phyloP scores from a whole-genome alignment of 2,797 vertebrate genomes.

The Amniataba percoides region DNA sequence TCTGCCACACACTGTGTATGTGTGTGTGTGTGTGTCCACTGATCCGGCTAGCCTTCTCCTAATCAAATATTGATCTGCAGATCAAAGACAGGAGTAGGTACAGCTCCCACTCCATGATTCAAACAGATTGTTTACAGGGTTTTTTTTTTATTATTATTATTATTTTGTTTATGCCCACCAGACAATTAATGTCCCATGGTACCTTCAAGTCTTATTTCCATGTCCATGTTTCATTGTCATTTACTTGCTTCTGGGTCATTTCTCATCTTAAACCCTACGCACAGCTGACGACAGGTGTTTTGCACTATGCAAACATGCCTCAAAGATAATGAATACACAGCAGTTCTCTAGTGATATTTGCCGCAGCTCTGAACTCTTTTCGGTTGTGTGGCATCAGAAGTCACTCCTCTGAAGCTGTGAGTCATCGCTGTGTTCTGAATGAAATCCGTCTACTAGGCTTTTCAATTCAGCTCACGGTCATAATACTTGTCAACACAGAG shows the following conservation, averaged over 20 bases:
- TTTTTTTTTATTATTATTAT: constrained; percentile 11
- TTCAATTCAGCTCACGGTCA: constrained; percentile 62
- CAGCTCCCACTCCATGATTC: constrained; percentile 45
- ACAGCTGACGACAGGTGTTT: constrained; percentile 23
- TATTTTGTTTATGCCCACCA: constrained; percentile 21
- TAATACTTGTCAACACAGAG: constrained; percentile 65
- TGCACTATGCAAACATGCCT: constrained; percentile 31
- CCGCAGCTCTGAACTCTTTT: constrained; percentile 49
- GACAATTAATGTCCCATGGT: constrained; percentile 1
- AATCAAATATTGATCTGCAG: constrained; percentile 74
- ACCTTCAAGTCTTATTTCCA: constrained; percentile 16
- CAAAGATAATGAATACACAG: constrained; percentile 43
- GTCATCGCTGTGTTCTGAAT: constrained; percentile 60
- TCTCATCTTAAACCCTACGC: constrained; percentile 25
- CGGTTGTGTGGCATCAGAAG: constrained; percentile 53
- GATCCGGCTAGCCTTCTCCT: constrained; percentile 43
- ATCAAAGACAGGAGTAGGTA: constrained; percentile 43
- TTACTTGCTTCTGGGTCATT: constrained; percentile 28
- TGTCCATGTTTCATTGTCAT: constrained; percentile 24
- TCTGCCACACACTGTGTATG: constrained; percentile 3
- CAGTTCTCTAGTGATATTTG: constrained; percentile 46
- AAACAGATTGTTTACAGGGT: constrained; percentile 34
- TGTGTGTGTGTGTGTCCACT: constrained; percentile 21
- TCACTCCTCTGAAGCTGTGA: constrained; percentile 51
- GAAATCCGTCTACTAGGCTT: constrained; percentile 66